Evolutionary conservation across 2,797 vertebrate genomes (phyloP).

Genomic region (Nothura maculosa): DNA sequence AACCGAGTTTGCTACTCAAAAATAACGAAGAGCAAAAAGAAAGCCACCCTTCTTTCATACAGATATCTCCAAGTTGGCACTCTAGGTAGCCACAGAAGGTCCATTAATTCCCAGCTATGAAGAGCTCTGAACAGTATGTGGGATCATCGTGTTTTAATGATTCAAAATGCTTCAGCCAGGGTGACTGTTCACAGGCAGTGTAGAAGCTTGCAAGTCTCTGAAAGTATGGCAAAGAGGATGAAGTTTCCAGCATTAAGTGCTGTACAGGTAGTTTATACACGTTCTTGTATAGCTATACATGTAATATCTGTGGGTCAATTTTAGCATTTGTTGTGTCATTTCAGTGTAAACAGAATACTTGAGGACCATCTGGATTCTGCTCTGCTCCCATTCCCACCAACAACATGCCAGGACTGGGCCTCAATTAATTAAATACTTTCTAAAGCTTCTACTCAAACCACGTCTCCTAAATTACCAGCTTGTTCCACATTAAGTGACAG

Average conservation of each 20-base stretch:
- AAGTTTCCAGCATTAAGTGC: neutral
- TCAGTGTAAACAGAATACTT: neutral
- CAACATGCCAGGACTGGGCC: neutral
- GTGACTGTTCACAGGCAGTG: neutral
- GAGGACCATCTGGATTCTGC: neutral
- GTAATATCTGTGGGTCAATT: neutral
- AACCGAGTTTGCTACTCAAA: neutral
- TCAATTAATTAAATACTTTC: neutral
- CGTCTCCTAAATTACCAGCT: neutral
- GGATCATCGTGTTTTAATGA: neutral
- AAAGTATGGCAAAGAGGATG: neutral
- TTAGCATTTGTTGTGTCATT: neutral
- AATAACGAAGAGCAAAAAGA: neutral
- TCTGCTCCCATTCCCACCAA: neutral
- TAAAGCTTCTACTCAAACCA: neutral
- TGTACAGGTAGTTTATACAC: neutral
- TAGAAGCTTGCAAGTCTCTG: neutral
- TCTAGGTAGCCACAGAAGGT: neutral
- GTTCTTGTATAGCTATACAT: neutral
- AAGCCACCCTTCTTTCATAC: neutral
- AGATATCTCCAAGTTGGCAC: neutral
- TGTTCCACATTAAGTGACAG: rapidly evolving
- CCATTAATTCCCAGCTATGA: rapidly evolving
- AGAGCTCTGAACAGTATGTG: neutral
- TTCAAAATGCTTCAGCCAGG: rapidly evolving